Evolutionary conservation across 2,888 invertebrate species (phyloP).

Genomic region (Onthophagus sagittarius): DNA sequence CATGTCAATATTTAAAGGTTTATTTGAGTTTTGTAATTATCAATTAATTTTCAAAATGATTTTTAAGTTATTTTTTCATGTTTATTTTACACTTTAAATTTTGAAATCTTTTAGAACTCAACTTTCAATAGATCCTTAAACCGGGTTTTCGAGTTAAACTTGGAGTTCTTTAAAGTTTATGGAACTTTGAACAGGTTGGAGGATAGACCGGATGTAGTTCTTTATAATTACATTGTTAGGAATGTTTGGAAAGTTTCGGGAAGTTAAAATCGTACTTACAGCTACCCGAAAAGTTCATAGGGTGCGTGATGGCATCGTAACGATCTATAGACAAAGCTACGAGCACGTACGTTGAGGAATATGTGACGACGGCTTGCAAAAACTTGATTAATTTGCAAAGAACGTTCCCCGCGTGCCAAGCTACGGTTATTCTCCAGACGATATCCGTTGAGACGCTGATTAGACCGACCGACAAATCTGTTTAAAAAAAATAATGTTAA

Average conservation of each 20-base stretch:
- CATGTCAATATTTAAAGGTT: background rate
- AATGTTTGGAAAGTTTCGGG: background rate
- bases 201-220: background rate
- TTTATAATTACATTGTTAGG: background rate
- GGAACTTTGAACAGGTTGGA: background rate
- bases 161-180: background rate
- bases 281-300: constrained; percentile 92
- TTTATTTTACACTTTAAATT: background rate
- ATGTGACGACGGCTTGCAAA: constrained; percentile 82
- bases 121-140: background rate
- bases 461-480: constrained; percentile 85
- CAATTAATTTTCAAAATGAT: background rate
- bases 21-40: background rate
- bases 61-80: background rate
- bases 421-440: constrained; percentile 82
- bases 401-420: constrained; percentile 84
- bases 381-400: constrained; percentile 86
- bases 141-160: background rate
- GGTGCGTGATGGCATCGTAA: constrained; percentile 90
- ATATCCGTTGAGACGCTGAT: constrained; percentile 88
- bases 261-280: constrained; percentile 63
- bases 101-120: background rate
- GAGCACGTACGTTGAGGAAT: constrained; percentile 88
- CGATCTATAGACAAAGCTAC: constrained; percentile 90
- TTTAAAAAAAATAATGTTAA: constrained; percentile 29